A percentile compares a stretch with the other conserved stretches of the same genome.
Evolutionary conservation across 30 jellyfish, hydroid and myxozoan species (phyloP).

Genomic region (Aurelia aurita complex sp. Pacific): DNA sequence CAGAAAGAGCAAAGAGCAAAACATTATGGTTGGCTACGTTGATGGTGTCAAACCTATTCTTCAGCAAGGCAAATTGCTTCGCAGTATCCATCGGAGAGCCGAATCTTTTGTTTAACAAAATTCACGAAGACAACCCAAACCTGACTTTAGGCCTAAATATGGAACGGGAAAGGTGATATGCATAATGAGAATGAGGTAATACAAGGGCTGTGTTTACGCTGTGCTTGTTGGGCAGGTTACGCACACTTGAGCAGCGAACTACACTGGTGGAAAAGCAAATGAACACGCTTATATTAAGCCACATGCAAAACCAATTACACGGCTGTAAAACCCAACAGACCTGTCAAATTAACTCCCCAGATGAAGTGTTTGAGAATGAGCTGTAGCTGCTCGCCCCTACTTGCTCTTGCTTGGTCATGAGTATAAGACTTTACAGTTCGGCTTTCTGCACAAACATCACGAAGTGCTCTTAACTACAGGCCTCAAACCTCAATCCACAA

Average conservation of each 20-base stretch:
- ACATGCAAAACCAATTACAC: constrained; percentile 55
- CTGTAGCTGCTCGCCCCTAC: not conserved
- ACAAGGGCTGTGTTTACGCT: constrained; percentile 22
- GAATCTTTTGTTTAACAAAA: no score
- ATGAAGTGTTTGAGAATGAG: not conserved
- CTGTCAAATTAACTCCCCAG: not conserved
- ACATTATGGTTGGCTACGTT: no score
- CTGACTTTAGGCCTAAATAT: no score
- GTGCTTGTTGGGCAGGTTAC: constrained; percentile 52
- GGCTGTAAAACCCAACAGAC: constrained; percentile 38
- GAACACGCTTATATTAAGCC: constrained; percentile 54
- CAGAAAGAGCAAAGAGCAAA: no score
- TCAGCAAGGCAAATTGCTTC: no score
- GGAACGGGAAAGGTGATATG: no score
- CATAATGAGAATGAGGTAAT: not conserved
- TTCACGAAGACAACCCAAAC: no score
- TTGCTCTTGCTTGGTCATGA: not conserved
- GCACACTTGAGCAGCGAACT: constrained; percentile 35
- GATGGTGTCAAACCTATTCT: no score
- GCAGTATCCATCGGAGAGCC: no score
- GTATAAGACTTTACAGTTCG: not conserved
- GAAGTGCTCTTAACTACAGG: not conserved
- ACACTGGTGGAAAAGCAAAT: not conserved
- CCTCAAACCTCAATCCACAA: not conserved
- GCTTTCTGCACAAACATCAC: not conserved